Base-by-base conservation (phyloP, 2,113 vertebrate species). In the Ictidomys tridecemlineatus region DNA sequence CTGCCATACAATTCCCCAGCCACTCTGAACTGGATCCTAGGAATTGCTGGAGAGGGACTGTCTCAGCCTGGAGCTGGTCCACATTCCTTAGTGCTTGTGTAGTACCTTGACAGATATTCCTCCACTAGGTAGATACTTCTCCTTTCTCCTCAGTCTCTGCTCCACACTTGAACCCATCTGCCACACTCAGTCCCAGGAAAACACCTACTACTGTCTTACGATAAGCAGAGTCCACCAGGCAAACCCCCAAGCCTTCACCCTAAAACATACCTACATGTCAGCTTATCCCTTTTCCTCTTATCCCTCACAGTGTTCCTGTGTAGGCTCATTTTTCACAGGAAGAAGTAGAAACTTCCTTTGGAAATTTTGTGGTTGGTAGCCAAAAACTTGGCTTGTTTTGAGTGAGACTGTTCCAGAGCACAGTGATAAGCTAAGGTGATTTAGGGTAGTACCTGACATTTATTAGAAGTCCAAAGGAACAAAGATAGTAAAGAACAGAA, bases 401-500 rank as follows among this genome's bases (percentile, higher is more conserved):
- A 28, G 45, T 85, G 26, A 69, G 37, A 85, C 80, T 80, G 22
- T 1, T 18, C 32, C 45, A 56, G 45, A 9, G 8, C 12, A 39
- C 56, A 84, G 14, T 11, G 69, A 92, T 48, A 83, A 61, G 7
- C 16, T 72, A 85, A 80, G 22, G 30, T 48, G 28, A 83, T 5
- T n/a, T 30, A 51, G 74, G 48, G 76, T 9, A 89, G 53, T 86
- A 80, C 9, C 34, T 94, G 72, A 18, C 20, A 69, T 74, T 79
- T 82, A 73, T 83, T 74, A 65, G 42, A 37, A 79, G 63, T 56
- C 34, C 63, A 84, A 63, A 92, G 65, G 30, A 93, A 82, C n/a
- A 94, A 84, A 94, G 24, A 51, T n/a, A 77, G 12, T 87, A 22
- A 84, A 89, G 14, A 69, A 32, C 16, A 79, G 69, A 79, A 85